phyloP scores from a whole-genome alignment of 2,797 vertebrate species.

The Halcyon badia region DNA sequence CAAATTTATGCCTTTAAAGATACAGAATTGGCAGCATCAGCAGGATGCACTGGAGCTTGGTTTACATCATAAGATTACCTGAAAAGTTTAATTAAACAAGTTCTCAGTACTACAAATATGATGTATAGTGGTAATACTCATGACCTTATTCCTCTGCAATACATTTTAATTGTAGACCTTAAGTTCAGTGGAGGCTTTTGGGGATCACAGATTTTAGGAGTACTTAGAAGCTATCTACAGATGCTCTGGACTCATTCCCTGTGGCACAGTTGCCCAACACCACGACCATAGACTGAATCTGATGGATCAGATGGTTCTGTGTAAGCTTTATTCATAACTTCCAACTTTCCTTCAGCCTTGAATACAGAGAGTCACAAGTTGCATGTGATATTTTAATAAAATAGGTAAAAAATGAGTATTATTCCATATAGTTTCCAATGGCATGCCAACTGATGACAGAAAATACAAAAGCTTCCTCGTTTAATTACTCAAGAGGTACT shows the following conservation, averaged over 20 bases:
- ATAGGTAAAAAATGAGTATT: not conserved
- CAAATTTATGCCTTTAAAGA: not conserved
- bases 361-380: not conserved
- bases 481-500: not conserved
- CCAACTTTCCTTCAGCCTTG: not conserved
- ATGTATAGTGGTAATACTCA: not conserved
- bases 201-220: not conserved
- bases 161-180: not conserved
- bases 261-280: not conserved
- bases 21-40: not conserved
- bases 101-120: not conserved
- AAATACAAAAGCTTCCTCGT: not conserved
- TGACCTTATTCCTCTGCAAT: not conserved
- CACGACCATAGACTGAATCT: not conserved
- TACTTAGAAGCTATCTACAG: not conserved
- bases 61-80: not conserved
- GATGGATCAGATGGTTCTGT: not conserved
- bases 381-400: not conserved
- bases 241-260: not conserved
- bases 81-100: not conserved
- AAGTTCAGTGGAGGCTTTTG: not conserved
- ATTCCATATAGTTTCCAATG: not conserved
- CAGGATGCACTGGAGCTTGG: not conserved
- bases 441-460: not conserved
- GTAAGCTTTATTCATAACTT: not conserved